A percentile compares a stretch with the other conserved stretches of the same genome.
These are phyloP conservation scores for Litoditis marina DNA, from an alignment of 2,888 invertebrate genomes.

Conservation along the genomic window DNA sequence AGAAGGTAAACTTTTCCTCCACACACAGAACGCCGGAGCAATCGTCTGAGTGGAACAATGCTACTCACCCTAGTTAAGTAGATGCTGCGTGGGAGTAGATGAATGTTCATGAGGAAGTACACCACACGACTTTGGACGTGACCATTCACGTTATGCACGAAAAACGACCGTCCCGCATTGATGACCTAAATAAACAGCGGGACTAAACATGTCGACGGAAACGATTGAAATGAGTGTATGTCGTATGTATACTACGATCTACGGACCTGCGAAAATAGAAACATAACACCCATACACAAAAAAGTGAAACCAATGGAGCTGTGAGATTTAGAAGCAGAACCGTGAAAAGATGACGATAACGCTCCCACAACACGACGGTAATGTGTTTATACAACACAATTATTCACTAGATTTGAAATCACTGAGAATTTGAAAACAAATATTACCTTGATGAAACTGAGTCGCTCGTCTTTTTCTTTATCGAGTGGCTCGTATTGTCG, in stretches of 20 bases:
- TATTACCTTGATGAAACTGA: slow-evolving; percentile 46
- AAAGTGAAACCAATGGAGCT: too few species aligned
- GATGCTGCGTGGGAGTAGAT: slow-evolving; percentile 92
- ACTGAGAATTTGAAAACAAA: background rate
- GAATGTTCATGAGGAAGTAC: slow-evolving; percentile 98
- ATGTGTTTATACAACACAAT: too few species aligned
- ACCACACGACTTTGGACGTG: slow-evolving; percentile 94
- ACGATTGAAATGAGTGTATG: too few species aligned
- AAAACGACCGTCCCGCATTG: slow-evolving; percentile 66
- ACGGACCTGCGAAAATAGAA: too few species aligned
- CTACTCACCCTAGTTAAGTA: slow-evolving; percentile 83
- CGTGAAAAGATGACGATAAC: background rate
- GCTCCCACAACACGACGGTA: background rate
- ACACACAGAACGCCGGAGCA: too few species aligned
- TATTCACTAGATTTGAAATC: background rate
- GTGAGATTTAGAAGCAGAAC: too few species aligned
- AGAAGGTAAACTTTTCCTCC: too few species aligned
- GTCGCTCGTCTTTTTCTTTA: slow-evolving; percentile 44
- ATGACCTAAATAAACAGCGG: slow-evolving; percentile 68
- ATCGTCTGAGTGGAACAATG: background rate
- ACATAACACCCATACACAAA: too few species aligned
- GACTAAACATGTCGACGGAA: too few species aligned
- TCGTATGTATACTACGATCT: too few species aligned
- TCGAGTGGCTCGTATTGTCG: slow-evolving; percentile 77
- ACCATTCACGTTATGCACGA: slow-evolving; percentile 67